A percentile compares a stretch with the other conserved stretches of the same genome.
These are phyloP conservation scores for Canis aureus DNA, from an alignment of 2,113 vertebrate genomes.

Conservation along the genomic window DNA sequence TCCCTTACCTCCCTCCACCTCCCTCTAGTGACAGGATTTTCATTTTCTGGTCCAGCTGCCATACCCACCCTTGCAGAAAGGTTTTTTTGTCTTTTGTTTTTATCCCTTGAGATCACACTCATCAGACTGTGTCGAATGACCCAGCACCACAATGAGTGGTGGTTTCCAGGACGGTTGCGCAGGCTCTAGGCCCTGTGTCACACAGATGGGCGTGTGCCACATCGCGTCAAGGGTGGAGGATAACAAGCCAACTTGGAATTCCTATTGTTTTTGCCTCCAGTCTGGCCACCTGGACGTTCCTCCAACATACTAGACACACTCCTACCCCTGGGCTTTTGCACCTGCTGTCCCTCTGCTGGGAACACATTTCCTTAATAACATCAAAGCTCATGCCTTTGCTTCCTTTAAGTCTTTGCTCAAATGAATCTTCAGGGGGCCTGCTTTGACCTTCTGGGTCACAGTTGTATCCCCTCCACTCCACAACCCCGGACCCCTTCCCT, in stretches of 20 bases:
- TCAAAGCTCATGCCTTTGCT: not conserved
- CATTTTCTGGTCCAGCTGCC: not conserved
- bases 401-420: not conserved
- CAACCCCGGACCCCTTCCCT: not conserved
- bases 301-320: no score
- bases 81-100: not conserved
- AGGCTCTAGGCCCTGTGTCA: not conserved
- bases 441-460: not conserved
- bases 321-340: not conserved
- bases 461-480: accelerated
- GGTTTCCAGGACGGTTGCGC: not conserved
- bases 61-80: not conserved
- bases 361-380: not conserved
- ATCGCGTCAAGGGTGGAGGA: no score
- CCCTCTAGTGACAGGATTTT: not conserved
- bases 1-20: not conserved
- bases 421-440: not conserved
- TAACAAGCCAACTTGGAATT: not conserved
- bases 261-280: not conserved
- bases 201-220: not conserved
- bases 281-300: accelerated
- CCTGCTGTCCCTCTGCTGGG: not conserved
- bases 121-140: not conserved
- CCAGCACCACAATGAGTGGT: not conserved
- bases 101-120: not conserved